A percentile compares a stretch with the other conserved stretches of the same genome.
Evolutionary conservation across 2,888 invertebrate species (phyloP).

Genomic region (Drosophila yooni): DNA sequence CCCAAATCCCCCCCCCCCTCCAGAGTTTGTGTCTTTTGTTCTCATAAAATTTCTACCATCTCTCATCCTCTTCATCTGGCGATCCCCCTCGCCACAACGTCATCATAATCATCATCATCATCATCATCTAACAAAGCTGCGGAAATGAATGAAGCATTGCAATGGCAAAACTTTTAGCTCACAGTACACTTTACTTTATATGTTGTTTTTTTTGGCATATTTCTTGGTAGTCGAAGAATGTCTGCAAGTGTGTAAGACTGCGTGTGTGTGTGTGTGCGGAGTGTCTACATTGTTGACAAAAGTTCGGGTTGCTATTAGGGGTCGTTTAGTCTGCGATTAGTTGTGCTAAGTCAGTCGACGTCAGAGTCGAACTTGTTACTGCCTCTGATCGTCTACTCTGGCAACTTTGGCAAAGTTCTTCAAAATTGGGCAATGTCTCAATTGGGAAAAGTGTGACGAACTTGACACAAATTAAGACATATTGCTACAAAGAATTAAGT

Average conservation of each 20-base stretch:
- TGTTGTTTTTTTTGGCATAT: conserved; percentile 18
- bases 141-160: conserved; percentile 65
- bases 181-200: conserved; percentile 30
- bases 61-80: conserved; percentile 5
- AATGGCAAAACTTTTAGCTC: conserved; percentile 68
- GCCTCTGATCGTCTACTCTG: conserved; percentile 21
- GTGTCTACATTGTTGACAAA: conserved; percentile 77
- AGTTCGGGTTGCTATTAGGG: conserved; percentile 73
- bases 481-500: conserved; percentile 2
- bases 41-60: conserved; percentile 33
- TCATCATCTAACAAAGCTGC: conserved; percentile 40
- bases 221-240: conserved; percentile 30
- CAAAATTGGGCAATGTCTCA: conserved; percentile 40
- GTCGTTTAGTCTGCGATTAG: conserved; percentile 79
- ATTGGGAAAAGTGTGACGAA: conserved; percentile 19
- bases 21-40: conserved; percentile 51
- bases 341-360: conserved; percentile 64
- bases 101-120: background rate
- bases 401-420: conserved; percentile 26
- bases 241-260: conserved; percentile 14
- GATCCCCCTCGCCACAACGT: background rate
- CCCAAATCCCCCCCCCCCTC: no score
- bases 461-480: conserved; percentile 10
- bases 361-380: conserved; percentile 21
- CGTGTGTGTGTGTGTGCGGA: conserved; percentile 15